Conservation (phyloP, 2,113 vertebrate genomes). For the Nannospalax galili region DNA sequence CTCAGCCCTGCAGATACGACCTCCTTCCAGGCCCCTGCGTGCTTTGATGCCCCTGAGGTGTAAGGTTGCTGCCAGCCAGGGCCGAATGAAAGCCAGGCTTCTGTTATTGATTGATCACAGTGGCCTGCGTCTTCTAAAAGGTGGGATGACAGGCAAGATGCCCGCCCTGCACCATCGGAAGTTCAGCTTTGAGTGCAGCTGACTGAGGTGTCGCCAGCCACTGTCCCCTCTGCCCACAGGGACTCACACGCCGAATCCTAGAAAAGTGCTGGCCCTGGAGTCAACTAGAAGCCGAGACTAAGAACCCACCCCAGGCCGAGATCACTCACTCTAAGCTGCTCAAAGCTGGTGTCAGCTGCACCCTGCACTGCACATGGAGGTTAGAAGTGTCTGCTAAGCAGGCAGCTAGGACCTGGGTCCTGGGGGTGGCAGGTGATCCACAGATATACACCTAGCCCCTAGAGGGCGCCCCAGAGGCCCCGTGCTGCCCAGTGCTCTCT, state of each 20-base stretch:
- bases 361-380: fast-evolving
- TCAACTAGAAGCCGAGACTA: background rate
- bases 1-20: fast-evolving
- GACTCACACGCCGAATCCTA: background rate
- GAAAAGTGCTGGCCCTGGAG: background rate
- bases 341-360: fast-evolving
- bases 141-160: background rate
- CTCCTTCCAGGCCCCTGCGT: background rate
- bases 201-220: fast-evolving
- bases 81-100: background rate
- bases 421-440: fast-evolving
- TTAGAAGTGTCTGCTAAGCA: background rate
- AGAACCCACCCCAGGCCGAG: background rate
- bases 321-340: background rate
- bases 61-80: background rate
- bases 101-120: background rate
- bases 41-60: constrained; percentile 29
- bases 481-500: fast-evolving
- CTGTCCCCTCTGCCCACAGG: background rate
- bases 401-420: background rate
- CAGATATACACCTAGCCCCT: background rate
- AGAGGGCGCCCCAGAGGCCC: fast-evolving
- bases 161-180: background rate
- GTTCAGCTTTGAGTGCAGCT: fast-evolving
- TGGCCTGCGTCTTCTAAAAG: background rate